Percentiles rank a stretch among this genome's conserved stretches.
Evolutionary conservation across 1,140 invertebrate genomes (phyloP).

Genomic region (Artemia franciscana): DNA sequence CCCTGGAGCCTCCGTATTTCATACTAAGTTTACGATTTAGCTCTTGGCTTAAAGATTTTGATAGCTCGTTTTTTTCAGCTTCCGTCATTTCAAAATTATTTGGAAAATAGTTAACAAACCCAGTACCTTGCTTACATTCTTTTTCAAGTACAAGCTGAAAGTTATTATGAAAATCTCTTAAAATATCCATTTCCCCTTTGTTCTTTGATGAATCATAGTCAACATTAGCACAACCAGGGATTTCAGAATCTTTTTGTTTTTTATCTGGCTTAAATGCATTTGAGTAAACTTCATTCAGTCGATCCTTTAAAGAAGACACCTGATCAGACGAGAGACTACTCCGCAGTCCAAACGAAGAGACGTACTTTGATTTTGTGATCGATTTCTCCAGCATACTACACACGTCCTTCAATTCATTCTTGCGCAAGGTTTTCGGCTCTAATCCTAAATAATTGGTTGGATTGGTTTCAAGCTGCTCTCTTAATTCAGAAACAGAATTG

Average conservation of each 20-base stretch:
- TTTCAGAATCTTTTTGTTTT: neutral
- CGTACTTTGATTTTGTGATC: neutral
- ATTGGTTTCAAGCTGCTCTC: constrained; percentile 15
- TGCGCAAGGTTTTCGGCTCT: constrained; percentile 23
- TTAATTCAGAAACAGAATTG: constrained; percentile 59
- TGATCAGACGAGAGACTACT: constrained; percentile 63
- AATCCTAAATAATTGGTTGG: constrained; percentile 3
- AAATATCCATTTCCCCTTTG: neutral
- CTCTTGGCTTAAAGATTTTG: constrained; percentile 42
- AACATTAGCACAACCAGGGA: neutral
- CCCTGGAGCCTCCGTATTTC: neutral
- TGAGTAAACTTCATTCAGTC: constrained; percentile 52
- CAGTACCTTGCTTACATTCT: neutral
- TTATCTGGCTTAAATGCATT: constrained; percentile 18
- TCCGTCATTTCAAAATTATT: constrained; percentile 23
- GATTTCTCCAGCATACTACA: neutral
- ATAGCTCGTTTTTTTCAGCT: constrained; percentile 42
- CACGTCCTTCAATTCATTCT: neutral
- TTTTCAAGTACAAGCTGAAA: constrained; percentile 14
- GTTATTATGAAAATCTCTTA: constrained; percentile 9
- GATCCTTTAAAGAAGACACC: constrained; percentile 50
- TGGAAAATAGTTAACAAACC: too few species aligned
- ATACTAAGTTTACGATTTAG: constrained; percentile 16
- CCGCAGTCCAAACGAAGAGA: constrained; percentile 23
- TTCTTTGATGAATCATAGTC: neutral